Conservation (phyloP, 2,113 vertebrate species). For the Guaruba guarouba region DNA sequence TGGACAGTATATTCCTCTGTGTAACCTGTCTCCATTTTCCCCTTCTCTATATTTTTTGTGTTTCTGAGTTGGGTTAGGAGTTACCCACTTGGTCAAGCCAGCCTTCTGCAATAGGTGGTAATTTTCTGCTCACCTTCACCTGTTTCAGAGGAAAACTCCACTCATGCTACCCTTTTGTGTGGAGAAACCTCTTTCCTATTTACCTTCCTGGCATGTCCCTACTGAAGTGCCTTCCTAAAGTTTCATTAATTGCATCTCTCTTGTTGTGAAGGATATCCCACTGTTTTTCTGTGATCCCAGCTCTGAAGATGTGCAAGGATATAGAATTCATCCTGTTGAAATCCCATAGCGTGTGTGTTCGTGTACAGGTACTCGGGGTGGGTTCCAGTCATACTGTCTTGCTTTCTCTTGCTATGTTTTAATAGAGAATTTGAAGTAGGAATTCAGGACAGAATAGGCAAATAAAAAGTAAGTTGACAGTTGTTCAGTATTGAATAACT, state of each 20-base stretch:
- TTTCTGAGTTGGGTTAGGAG: background rate
- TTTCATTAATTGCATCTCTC: background rate
- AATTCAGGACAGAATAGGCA: background rate
- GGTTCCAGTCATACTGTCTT: background rate
- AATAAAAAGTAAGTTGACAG: background rate
- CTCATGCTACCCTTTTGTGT: background rate
- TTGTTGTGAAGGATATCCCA: background rate
- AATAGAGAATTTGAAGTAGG: background rate
- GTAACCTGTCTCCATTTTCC: background rate
- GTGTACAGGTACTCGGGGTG: background rate
- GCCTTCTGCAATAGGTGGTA: background rate
- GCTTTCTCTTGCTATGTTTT: background rate
- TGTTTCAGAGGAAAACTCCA: background rate
- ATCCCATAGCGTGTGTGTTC: fast-evolving
- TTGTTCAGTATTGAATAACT: background rate
- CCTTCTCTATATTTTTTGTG: background rate
- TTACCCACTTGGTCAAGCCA: background rate
- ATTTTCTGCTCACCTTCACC: background rate
- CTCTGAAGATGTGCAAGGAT: background rate
- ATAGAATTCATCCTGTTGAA: background rate
- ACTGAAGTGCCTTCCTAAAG: background rate
- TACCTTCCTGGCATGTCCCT: background rate
- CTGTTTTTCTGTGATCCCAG: background rate
- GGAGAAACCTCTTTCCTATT: background rate
- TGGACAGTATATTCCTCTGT: background rate